Percentiles rank a stretch among this genome's conserved stretches.
Conservation (phyloP, 2,797 vertebrate species). For the Semaprochilodus insignis region DNA sequence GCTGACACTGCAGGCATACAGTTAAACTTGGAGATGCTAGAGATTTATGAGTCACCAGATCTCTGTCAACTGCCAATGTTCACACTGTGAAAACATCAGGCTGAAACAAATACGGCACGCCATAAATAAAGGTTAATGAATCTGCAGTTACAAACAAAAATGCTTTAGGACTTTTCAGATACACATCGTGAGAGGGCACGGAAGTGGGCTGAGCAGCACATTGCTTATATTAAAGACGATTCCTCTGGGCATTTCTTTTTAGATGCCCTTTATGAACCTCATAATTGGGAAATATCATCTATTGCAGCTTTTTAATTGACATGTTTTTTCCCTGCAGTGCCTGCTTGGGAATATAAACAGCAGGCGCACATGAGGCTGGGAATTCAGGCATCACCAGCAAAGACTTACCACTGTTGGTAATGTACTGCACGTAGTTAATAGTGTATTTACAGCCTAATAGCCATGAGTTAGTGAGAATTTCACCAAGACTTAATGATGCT, state of each 20-base stretch:
- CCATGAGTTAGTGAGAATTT: conserved; percentile 48
- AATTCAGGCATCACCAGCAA: conserved; percentile 11
- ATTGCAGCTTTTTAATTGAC: not conserved
- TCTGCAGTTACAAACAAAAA: not conserved
- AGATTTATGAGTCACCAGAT: no score
- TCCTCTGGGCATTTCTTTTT: not conserved
- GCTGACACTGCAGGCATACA: no score
- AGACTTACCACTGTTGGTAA: conserved; percentile 19
- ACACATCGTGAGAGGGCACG: not conserved
- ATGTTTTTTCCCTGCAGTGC: not conserved
- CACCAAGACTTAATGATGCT: conserved; percentile 46
- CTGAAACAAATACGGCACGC: not conserved
- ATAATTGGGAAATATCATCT: not conserved
- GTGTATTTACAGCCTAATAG: conserved; percentile 45
- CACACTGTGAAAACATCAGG: not conserved
- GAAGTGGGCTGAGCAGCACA: not conserved
- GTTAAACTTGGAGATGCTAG: no score
- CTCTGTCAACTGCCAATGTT: not conserved
- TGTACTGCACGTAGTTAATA: conserved; percentile 33
- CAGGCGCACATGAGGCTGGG: not conserved
- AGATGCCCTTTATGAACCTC: conserved; percentile 10
- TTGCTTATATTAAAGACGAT: not conserved
- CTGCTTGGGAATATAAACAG: not conserved
- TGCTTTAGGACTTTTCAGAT: not conserved
- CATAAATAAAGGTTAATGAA: conserved; percentile 20